A percentile compares a stretch with the other conserved stretches of the same genome.
These are phyloP conservation scores for Chromobotia macracanthus DNA, from an alignment of 2,797 vertebrate genomes.

Conservation along the genomic window DNA sequence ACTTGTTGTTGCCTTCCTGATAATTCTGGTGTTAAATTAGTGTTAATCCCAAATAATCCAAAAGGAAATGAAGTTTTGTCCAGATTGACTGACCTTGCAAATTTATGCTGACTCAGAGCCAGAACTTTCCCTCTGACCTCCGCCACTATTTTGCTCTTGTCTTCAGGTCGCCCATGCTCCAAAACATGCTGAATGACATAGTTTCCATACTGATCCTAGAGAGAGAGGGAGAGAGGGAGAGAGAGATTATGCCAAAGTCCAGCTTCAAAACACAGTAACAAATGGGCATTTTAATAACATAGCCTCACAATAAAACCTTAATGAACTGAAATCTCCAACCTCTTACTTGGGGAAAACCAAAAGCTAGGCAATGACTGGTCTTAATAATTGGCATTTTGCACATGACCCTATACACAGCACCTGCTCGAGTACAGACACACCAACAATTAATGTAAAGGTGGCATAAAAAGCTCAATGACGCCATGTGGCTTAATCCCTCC, in stretches of 20 bases:
- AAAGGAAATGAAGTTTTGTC: background rate
- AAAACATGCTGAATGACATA: slow-evolving; percentile 97
- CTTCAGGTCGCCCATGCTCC: slow-evolving; percentile 94
- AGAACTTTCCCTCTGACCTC: slow-evolving; percentile 97
- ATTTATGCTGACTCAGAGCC: slow-evolving; percentile 96
- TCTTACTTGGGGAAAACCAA: background rate
- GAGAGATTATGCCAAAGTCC: too few relatives aligned
- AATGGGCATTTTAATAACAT: slow-evolving; percentile 1
- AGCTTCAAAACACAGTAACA: background rate
- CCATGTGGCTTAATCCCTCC: background rate
- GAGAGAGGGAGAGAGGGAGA: slow-evolving; percentile 16
- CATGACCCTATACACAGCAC: background rate
- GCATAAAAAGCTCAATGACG: slow-evolving; percentile 4
- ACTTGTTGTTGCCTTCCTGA: too few relatives aligned
- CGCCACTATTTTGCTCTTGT: slow-evolving; percentile 98
- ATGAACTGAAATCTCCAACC: background rate
- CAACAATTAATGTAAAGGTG: slow-evolving; percentile 34
- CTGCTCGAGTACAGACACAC: slow-evolving; percentile 17
- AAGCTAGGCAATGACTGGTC: background rate
- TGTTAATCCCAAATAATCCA: too few relatives aligned
- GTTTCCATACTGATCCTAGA: slow-evolving; percentile 97
- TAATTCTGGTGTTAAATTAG: too few relatives aligned
- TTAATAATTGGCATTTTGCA: background rate
- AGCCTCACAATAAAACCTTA: background rate
- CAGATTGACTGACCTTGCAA: slow-evolving; percentile 85